phyloP scores from a whole-genome alignment of 2,888 invertebrate species.

The Herminia tarsipennalis region DNA sequence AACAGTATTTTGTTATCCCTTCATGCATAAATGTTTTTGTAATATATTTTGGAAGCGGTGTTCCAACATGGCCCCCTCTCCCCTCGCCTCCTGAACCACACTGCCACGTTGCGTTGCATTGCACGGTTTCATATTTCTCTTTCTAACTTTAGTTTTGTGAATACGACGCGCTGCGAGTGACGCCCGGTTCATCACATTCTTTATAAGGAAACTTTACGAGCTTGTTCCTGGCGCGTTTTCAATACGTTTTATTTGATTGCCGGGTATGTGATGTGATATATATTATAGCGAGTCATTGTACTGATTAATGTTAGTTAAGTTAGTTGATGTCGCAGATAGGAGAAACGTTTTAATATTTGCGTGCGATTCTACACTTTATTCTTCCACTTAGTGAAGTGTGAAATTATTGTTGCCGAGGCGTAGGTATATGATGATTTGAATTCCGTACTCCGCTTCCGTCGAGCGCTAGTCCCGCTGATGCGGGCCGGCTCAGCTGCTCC shows the following conservation, averaged over 20 bases:
- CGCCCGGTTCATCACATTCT: slow-evolving; percentile 44
- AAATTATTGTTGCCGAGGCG: slow-evolving; percentile 67
- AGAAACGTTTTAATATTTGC: slow-evolving; percentile 58
- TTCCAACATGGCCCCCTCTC: slow-evolving; percentile 56
- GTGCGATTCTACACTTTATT: slow-evolving; percentile 75
- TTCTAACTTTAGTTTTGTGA: slow-evolving; percentile 62
- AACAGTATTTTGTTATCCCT: slow-evolving; percentile 77
- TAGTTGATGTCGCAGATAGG: slow-evolving; percentile 19
- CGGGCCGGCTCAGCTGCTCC: slow-evolving; percentile 20
- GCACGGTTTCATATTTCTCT: slow-evolving; percentile 60
- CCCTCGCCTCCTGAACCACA: slow-evolving; percentile 50
- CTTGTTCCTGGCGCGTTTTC: slow-evolving; percentile 34
- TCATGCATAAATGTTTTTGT: slow-evolving; percentile 82
- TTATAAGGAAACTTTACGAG: slow-evolving; percentile 44
- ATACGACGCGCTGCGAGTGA: slow-evolving; percentile 41
- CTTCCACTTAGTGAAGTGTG: slow-evolving; percentile 73
- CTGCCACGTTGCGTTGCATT: slow-evolving; percentile 59
- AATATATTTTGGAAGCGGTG: slow-evolving; percentile 77
- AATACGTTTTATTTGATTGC: slow-evolving; percentile 24
- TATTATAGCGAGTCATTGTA: slow-evolving; percentile 3
- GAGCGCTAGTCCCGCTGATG: slow-evolving; percentile 34
- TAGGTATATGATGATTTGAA: slow-evolving; percentile 66
- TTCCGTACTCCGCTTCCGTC: slow-evolving; percentile 52
- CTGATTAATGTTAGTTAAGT: slow-evolving; percentile 21
- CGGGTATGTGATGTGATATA: slow-evolving; percentile 18